Conservation (phyloP, 2,113 vertebrate species). For the Nibea albiflora region DNA sequence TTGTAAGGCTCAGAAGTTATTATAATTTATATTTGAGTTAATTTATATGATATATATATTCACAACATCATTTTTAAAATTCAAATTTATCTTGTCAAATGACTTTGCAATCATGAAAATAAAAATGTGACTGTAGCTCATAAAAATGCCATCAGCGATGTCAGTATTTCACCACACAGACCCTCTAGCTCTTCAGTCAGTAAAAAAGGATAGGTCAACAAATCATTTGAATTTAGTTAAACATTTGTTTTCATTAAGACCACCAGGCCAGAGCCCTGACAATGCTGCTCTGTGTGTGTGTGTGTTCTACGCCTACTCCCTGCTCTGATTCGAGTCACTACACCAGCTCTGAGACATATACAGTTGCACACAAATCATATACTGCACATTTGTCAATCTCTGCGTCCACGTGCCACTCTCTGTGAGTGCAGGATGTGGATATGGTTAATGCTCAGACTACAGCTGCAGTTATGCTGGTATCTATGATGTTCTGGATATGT, state of each 20-base stretch:
- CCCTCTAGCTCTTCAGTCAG: neutral
- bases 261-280: neutral
- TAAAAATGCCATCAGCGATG: no score
- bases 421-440: no score
- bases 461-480: no score
- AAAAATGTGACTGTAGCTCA: no score
- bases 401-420: neutral
- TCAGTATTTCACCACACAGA: neutral
- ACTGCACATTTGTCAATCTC: neutral
- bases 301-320: neutral
- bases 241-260: constrained; percentile 12
- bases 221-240: neutral
- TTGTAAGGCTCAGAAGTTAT: no score
- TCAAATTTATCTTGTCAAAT: no score
- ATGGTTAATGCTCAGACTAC: no score
- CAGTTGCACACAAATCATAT: neutral
- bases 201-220: neutral
- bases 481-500: no score
- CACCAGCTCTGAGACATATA: neutral
- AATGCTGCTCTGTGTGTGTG: neutral
- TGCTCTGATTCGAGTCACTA: neutral
- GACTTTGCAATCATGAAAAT: no score
- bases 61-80: no score
- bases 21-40: no score
- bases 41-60: no score